Evolutionary conservation across 2,113 vertebrate species (phyloP).

Genomic region (Cyrtonyx montezumae): DNA sequence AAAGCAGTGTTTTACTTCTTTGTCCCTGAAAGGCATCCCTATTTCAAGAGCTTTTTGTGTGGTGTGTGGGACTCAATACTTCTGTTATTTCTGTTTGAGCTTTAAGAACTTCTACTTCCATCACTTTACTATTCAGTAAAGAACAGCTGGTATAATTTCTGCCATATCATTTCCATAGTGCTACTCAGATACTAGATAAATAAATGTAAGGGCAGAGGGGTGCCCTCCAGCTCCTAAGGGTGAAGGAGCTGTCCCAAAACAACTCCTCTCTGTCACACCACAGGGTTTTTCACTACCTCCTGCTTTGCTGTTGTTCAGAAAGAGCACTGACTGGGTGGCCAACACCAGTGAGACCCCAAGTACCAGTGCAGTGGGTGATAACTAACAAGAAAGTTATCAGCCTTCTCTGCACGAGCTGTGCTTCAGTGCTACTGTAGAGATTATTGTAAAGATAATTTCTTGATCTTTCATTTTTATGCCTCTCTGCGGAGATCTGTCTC

Average conservation of each 20-base stretch:
- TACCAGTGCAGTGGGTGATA: background rate
- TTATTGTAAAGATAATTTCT: background rate
- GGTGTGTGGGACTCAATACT: background rate
- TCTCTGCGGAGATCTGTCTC: background rate
- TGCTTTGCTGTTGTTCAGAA: background rate
- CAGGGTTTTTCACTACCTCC: background rate
- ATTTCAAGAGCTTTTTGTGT: background rate
- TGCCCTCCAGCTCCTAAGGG: background rate
- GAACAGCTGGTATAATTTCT: background rate
- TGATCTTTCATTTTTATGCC: background rate
- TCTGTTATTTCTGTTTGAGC: background rate
- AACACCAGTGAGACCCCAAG: background rate
- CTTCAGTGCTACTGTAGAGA: background rate
- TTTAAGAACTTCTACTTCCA: accelerated
- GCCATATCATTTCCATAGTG: background rate
- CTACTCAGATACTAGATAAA: background rate
- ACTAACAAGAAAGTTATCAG: background rate
- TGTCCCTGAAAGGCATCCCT: background rate
- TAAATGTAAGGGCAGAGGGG: too few relatives aligned
- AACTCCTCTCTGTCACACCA: background rate
- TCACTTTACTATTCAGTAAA: background rate
- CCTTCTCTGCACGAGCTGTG: accelerated
- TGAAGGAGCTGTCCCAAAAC: background rate
- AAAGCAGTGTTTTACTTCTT: background rate
- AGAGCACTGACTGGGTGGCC: accelerated